A percentile compares a stretch with the other conserved stretches of the same genome.
These are phyloP conservation scores for Argyra leucocephala DNA, from an alignment of 2,888 invertebrate species.

Conservation along the genomic window DNA sequence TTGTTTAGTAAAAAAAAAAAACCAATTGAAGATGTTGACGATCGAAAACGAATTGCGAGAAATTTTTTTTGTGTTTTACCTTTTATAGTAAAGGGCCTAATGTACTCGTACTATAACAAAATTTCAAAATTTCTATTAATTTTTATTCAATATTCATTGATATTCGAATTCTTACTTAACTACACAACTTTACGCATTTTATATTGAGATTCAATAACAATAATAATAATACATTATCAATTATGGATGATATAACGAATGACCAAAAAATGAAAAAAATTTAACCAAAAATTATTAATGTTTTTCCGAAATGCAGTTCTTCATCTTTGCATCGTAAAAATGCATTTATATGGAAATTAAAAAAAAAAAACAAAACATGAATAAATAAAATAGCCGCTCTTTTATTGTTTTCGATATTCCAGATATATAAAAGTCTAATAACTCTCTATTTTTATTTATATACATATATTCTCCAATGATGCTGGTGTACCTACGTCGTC, in stretches of 20 bases:
- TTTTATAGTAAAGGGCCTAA: background rate
- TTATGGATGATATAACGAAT: background rate
- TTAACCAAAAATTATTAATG: background rate
- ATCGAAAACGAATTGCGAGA: background rate
- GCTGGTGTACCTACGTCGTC: too few relatives aligned
- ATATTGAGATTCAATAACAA: too few relatives aligned
- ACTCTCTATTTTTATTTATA: too few relatives aligned
- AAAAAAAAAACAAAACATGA: background rate
- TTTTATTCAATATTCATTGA: background rate
- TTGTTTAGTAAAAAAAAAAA: background rate
- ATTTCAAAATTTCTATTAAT: background rate
- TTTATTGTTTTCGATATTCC: background rate
- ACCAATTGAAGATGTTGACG: slow-evolving; percentile 1
- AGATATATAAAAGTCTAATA: too few relatives aligned
- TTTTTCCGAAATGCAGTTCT: background rate
- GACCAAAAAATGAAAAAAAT: background rate
- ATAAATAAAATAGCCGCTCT: background rate
- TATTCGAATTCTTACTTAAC: background rate
- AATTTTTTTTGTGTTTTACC: background rate
- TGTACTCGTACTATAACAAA: background rate
- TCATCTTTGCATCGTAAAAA: background rate
- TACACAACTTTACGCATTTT: too few relatives aligned
- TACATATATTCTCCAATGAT: too few relatives aligned
- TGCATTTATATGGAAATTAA: slow-evolving; percentile 1
- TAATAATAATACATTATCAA: background rate